phyloP scores from a whole-genome alignment of 2,113 vertebrate genomes.

The Ia io region DNA sequence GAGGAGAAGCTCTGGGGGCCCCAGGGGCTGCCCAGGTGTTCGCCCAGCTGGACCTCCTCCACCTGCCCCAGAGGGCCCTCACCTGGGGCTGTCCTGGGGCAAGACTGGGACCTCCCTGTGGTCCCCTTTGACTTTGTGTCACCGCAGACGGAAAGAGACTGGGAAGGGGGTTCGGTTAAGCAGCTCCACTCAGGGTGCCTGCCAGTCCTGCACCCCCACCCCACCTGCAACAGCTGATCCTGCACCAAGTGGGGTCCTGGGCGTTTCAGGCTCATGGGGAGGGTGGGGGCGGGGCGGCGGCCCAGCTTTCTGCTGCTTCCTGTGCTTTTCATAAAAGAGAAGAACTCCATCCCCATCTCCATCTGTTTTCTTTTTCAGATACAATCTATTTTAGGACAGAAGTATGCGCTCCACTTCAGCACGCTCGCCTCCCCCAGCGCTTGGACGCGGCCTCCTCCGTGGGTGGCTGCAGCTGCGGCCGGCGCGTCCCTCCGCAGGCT shows the following conservation, averaged over 20 bases:
- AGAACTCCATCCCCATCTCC: background rate
- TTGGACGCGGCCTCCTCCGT: background rate
- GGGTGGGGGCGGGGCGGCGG: background rate
- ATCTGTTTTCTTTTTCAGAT: constrained; percentile 69
- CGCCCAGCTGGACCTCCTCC: rapidly evolving
- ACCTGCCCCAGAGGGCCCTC: no score
- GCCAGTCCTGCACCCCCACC: rapidly evolving
- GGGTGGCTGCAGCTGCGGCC: constrained; percentile 62
- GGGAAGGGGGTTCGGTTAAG: rapidly evolving
- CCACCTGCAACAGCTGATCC: background rate
- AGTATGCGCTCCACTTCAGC: background rate
- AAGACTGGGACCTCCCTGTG: rapidly evolving
- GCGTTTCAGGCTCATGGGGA: rapidly evolving
- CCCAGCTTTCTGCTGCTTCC: background rate
- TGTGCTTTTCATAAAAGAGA: background rate
- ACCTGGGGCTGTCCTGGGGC: background rate
- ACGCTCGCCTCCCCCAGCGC: background rate
- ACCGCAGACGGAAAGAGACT: rapidly evolving
- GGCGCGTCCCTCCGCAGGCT: rapidly evolving
- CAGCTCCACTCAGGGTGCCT: background rate
- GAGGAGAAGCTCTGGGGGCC: no score
- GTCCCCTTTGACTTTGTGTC: background rate
- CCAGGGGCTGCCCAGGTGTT: rapidly evolving
- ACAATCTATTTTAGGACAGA: constrained; percentile 68
- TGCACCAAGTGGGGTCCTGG: background rate